phyloP scores from a whole-genome alignment of 2,888 invertebrate genomes.

The Zootermopsis nevadensis region DNA sequence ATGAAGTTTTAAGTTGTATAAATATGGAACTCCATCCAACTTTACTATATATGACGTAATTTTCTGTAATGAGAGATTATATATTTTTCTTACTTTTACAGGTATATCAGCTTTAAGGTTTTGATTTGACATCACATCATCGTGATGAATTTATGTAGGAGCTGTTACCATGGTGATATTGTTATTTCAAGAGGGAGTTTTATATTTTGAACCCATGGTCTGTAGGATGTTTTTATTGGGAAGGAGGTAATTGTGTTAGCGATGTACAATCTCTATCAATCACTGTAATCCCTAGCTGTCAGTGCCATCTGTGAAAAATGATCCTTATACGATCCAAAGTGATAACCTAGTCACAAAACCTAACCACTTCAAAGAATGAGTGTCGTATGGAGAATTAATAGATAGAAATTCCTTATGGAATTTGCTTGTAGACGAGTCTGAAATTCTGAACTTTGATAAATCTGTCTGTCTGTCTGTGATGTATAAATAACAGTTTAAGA shows the following conservation, averaged over 20 bases:
- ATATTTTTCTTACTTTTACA: background rate
- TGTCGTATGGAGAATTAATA: background rate
- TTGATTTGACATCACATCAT: background rate
- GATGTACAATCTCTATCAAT: slow-evolving; percentile 9
- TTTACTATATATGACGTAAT: too few relatives aligned
- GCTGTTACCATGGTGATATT: background rate
- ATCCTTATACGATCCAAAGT: slow-evolving; percentile 1
- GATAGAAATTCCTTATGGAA: slow-evolving; percentile 1
- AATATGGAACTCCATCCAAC: too few relatives aligned
- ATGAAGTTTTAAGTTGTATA: too few relatives aligned
- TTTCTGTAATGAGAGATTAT: too few relatives aligned
- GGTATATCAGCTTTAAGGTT: background rate
- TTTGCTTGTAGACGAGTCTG: background rate
- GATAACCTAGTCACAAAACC: background rate
- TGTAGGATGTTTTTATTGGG: background rate
- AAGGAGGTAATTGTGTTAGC: slow-evolving; percentile 21
- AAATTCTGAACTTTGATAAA: too few relatives aligned
- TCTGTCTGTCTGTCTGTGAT: too few relatives aligned
- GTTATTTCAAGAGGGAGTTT: background rate
- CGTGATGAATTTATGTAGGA: background rate
- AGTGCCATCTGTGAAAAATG: slow-evolving; percentile 32
- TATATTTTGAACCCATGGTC: background rate
- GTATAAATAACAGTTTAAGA: too few relatives aligned
- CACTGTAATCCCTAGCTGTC: slow-evolving; percentile 20
- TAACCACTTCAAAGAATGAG: slow-evolving; percentile 3